phyloP scores from a whole-genome alignment of 2,797 vertebrate genomes.

The Euphonia xanthogaster region DNA sequence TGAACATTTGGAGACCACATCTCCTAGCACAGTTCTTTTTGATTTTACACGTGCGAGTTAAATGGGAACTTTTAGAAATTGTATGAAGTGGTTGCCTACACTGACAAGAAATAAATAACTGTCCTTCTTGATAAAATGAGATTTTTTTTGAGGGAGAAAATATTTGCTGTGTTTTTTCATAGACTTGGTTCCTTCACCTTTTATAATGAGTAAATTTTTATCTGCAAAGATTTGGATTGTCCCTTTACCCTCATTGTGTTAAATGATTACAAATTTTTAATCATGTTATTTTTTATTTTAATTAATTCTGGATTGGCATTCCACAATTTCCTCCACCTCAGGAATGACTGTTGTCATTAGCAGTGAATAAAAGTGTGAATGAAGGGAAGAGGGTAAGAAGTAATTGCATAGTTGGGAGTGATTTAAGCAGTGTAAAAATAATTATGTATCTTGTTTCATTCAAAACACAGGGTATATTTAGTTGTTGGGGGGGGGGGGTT shows the following conservation, averaged over 20 bases:
- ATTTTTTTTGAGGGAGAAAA: neutral
- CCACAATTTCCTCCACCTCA: neutral
- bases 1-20: neutral
- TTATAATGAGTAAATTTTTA: neutral
- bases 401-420: neutral
- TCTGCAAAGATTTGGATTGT: neutral
- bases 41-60: neutral
- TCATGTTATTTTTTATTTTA: neutral
- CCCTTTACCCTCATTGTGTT: neutral
- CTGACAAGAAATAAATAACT: neutral
- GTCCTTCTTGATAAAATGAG: neutral
- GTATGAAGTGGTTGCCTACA: neutral
- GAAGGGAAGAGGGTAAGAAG: neutral
- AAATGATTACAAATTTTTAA: neutral
- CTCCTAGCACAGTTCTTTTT: neutral
- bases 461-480: neutral
- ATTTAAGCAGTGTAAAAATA: slow-evolving; percentile 6
- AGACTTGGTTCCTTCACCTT: neutral
- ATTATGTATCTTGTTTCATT: neutral
- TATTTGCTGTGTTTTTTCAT: neutral
- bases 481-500: no score
- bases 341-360: neutral
- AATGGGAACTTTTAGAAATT: neutral
- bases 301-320: neutral
- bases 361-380: neutral